phyloP scores from a whole-genome alignment of 2,888 invertebrate genomes.

The Drosophila birchii region DNA sequence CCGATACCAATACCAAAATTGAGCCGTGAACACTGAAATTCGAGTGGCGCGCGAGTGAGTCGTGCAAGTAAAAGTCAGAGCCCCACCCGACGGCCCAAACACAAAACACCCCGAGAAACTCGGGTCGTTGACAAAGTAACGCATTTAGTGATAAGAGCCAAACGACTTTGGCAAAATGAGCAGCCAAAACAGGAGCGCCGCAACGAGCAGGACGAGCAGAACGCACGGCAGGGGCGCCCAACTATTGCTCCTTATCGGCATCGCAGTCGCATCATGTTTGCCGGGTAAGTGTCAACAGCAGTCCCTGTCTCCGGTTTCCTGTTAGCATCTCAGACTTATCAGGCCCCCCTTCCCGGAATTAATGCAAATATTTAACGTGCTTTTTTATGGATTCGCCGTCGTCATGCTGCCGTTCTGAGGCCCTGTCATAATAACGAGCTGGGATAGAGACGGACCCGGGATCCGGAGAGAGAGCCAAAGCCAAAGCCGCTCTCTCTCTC shows the following conservation, averaged over 20 bases:
- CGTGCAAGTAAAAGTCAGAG: constrained; percentile 57
- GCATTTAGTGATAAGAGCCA: constrained; percentile 56
- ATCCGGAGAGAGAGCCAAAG: constrained; percentile 9
- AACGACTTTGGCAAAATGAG: constrained; percentile 61
- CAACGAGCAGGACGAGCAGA: constrained; percentile 26
- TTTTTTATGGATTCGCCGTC: constrained; percentile 76
- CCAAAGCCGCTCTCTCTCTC: constrained; percentile 24
- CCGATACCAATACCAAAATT: constrained; percentile 20
- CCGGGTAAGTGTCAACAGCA: constrained; percentile 76
- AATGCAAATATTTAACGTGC: constrained; percentile 77
- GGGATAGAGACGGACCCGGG: constrained; percentile 18
- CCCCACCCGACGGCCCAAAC: constrained; percentile 60
- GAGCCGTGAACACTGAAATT: constrained; percentile 33
- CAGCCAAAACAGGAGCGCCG: constrained; percentile 45
- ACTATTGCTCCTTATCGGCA: constrained; percentile 78
- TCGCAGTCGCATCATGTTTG: constrained; percentile 72
- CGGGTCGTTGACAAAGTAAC: constrained; percentile 54
- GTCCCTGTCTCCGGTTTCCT: constrained; percentile 33
- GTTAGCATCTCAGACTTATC: constrained; percentile 32
- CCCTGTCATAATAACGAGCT: constrained; percentile 57
- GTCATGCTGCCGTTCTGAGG: constrained; percentile 52
- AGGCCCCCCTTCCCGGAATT: constrained; percentile 51
- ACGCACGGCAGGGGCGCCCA: constrained; percentile 46
- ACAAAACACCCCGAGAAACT: constrained; percentile 31
- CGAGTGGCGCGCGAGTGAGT: constrained; percentile 49